A percentile compares a stretch with the other conserved stretches of the same genome.
Evolutionary conservation across 2,113 vertebrate genomes (phyloP).

Genomic region (Parotia lawesii): DNA sequence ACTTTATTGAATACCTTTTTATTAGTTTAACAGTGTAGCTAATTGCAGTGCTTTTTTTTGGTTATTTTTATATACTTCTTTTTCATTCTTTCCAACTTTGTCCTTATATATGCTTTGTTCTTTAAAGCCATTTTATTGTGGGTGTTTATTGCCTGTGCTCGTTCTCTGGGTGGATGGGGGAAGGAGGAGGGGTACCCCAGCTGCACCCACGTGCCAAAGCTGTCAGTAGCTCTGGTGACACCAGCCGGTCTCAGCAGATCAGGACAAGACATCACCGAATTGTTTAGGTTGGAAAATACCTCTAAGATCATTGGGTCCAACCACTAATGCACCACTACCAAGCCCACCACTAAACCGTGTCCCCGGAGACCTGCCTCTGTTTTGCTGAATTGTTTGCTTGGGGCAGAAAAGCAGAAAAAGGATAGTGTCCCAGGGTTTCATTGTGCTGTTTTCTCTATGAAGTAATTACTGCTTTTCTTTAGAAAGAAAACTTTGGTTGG

Average conservation of each 20-base stretch:
- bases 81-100: background rate
- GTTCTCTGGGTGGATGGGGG: background rate
- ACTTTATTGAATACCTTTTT: background rate
- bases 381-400: background rate
- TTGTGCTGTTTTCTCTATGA: background rate
- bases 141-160: background rate
- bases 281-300: background rate
- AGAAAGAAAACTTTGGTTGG: background rate
- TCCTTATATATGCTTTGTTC: background rate
- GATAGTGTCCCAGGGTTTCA: background rate
- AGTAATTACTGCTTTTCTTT: background rate
- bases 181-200: background rate
- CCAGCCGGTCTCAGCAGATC: background rate
- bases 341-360: background rate
- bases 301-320: background rate
- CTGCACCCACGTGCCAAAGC: background rate
- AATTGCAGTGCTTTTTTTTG: background rate
- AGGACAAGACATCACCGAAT: background rate
- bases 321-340: background rate
- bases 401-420: background rate
- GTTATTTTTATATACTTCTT: background rate
- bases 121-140: background rate
- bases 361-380: background rate
- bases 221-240: background rate
- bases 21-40: background rate